Evolutionary conservation across 2,797 vertebrate genomes (phyloP), one percentile per base, ranked within the genome.

Genomic region (Ctenopoma multispine): DNA sequence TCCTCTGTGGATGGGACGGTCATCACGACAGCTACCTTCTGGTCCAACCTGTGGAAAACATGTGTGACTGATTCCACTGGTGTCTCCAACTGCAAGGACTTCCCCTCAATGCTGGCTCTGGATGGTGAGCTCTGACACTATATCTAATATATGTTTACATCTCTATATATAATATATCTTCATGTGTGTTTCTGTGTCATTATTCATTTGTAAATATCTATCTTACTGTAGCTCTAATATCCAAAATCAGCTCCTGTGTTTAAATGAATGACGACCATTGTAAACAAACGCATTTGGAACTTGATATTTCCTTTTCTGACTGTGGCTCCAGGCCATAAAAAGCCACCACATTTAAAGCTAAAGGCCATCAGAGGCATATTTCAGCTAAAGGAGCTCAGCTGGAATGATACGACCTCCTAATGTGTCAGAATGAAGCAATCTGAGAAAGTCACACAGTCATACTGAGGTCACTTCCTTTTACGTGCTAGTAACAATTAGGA

Each of bases 31-130:
- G 96, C 97, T 36, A 98, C 97, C 71, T 97, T 95, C 89, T 98
- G 96, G 95, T 96, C 96, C 89, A 98, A 98, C 87, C 92, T 98
- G 21, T 98, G 97, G 97, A 98, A 98, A 91, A 96, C 96, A 0
- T 98, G 97, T 47, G 97, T 98, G 72, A 98, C 97, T 1, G 97
- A 98, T 83, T 98, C 97, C 65, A 98, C 97, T 0, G 97, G 97
- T 1, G 95, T 98, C 56, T 97, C 96, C 88, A 97, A 97, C 95
- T 98, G 96, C 93, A 98, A 97, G 90, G 96, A 98, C 80, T 98
- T 98, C 77, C 96, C 97, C 29, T 98, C 97, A 31, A 97, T 98
- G 97, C 94, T 98, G 89, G 97, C 96, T 6, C 92, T 97, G 79
- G 96, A 96, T 70, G 95, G 96, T 97, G 90, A 92, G 96, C 91